Conservation (phyloP, 2,888 invertebrate genomes). For the Ectropis crepuscularia region DNA sequence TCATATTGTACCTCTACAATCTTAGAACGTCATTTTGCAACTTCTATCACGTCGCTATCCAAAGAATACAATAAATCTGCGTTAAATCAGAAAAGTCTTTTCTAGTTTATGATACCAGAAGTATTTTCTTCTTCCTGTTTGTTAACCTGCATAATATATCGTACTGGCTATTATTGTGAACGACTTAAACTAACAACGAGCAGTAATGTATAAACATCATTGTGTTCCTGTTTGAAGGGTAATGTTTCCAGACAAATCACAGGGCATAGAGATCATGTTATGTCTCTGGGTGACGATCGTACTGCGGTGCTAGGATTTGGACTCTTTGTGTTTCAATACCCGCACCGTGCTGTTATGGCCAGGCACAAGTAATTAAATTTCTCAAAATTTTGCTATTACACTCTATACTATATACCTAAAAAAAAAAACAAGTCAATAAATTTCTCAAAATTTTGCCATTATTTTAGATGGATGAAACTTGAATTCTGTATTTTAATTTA, state of each 20-base stretch:
- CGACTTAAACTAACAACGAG: not conserved
- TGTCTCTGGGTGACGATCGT: too few species aligned
- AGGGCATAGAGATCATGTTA: too few species aligned
- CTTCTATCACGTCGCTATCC: constrained; percentile 1
- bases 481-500: not conserved
- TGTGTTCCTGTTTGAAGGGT: too few species aligned
- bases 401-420: too few species aligned
- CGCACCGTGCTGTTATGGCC: too few species aligned
- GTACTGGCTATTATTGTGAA: not conserved
- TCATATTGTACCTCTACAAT: too few species aligned
- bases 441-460: not conserved
- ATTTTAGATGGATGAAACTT: not conserved
- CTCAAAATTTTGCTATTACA: not conserved
- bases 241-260: too few species aligned
- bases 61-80: constrained; percentile 9
- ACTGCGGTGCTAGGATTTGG: too few species aligned
- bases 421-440: too few species aligned
- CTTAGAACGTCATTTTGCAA: too few species aligned
- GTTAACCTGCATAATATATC: constrained; percentile 3
- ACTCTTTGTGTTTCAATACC: too few species aligned
- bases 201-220: not conserved
- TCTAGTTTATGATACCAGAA: constrained; percentile 24
- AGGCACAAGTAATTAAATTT: too few species aligned
- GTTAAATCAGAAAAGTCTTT: constrained; percentile 5
- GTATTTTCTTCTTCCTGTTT: constrained; percentile 8